These are phyloP conservation scores for Pseudanteris insignis DNA, from an alignment of 2,888 invertebrate species.

Conservation along the genomic window DNA sequence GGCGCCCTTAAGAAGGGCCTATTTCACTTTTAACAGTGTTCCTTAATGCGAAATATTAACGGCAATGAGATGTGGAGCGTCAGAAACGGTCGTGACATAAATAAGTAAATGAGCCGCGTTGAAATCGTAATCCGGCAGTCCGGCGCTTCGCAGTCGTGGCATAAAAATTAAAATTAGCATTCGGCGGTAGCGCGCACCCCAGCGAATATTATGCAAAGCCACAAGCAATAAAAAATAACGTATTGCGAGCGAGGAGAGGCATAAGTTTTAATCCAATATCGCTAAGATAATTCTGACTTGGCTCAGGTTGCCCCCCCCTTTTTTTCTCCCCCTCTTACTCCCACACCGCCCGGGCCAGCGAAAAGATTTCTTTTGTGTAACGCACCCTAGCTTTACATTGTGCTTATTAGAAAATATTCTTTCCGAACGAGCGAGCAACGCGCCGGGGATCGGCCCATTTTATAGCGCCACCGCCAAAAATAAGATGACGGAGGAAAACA, in stretches of 20 bases:
- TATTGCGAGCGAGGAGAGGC: conserved; percentile 65
- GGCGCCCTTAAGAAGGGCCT: conserved; percentile 20
- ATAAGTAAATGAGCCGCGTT: conserved; percentile 55
- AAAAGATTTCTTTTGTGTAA: conserved; percentile 65
- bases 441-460: conserved; percentile 38
- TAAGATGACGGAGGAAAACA: conserved; percentile 28
- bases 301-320: conserved; percentile 30
- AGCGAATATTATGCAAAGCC: conserved; percentile 66
- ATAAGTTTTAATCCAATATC: conserved; percentile 68
- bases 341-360: conserved; percentile 29
- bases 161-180: conserved; percentile 66
- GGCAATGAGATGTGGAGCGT: conserved; percentile 41
- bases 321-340: conserved; percentile 28
- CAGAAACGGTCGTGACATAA: conserved; percentile 40
- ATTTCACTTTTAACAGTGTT: conserved; percentile 28
- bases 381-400: conserved; percentile 64
- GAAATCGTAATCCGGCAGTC: conserved; percentile 57
- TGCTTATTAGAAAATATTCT: conserved; percentile 66
- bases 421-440: conserved; percentile 46
- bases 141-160: conserved; percentile 43
- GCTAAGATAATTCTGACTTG: conserved; percentile 63
- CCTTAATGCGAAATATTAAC: conserved; percentile 38
- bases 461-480: conserved; percentile 35
- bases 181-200: conserved; percentile 45
- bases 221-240: conserved; percentile 67